Percentiles rank a stretch among this genome's conserved stretches.
These are phyloP conservation scores for Timandra comae DNA, from an alignment of 2,888 invertebrate genomes.

Conservation along the genomic window DNA sequence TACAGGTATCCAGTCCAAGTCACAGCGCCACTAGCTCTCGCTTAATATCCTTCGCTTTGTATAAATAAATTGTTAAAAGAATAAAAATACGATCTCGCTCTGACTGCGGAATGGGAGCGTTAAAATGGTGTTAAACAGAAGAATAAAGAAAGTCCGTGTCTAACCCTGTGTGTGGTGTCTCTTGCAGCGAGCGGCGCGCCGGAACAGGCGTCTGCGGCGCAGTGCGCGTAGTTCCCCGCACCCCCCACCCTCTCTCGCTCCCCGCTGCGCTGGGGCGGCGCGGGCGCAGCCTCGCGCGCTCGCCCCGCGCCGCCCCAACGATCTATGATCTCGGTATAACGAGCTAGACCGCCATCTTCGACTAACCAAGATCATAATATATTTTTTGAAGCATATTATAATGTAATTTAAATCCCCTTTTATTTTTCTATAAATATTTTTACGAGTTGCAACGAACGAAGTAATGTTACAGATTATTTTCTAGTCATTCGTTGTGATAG, in stretches of 20 bases:
- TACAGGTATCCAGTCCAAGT: slow-evolving; percentile 65
- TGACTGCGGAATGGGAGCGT: slow-evolving; percentile 33
- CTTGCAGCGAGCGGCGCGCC: slow-evolving; percentile 75
- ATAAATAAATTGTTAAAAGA: slow-evolving; percentile 51
- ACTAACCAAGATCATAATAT: slow-evolving; percentile 67
- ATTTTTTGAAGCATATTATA: slow-evolving; percentile 57
- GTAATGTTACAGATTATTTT: slow-evolving; percentile 37
- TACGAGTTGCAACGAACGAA: slow-evolving; percentile 50
- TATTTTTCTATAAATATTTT: slow-evolving; percentile 41
- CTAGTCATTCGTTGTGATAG: slow-evolving; percentile 59
- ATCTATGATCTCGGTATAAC: slow-evolving; percentile 75
- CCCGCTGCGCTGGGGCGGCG: slow-evolving; percentile 38
- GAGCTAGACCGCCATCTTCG: slow-evolving; percentile 39
- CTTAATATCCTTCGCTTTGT: slow-evolving; percentile 61
- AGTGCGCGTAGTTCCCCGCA: slow-evolving; percentile 70
- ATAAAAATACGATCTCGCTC: slow-evolving; percentile 40
- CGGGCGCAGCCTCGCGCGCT: slow-evolving; percentile 14
- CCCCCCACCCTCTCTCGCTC: slow-evolving; percentile 29
- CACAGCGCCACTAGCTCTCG: slow-evolving; percentile 61
- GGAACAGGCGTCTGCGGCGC: slow-evolving; percentile 76
- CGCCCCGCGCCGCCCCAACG: slow-evolving; percentile 40
- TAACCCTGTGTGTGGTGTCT: slow-evolving; percentile 77
- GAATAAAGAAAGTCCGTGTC: slow-evolving; percentile 64
- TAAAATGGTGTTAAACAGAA: slow-evolving; percentile 43
- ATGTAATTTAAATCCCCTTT: slow-evolving; percentile 36